phyloP scores from a whole-genome alignment of 2,797 vertebrate genomes.

The Smutsia gigantea region DNA sequence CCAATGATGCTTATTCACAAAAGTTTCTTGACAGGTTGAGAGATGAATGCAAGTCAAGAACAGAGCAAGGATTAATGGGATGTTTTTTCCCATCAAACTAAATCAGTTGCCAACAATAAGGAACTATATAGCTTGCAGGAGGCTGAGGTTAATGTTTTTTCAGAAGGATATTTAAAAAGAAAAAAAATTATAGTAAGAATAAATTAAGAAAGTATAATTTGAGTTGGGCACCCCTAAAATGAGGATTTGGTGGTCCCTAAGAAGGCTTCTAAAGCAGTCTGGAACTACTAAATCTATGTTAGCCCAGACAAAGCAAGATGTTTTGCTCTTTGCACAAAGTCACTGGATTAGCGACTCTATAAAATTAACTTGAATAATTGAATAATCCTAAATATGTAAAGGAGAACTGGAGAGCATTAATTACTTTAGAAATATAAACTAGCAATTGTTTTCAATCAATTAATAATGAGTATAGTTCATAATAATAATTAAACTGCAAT shows the following conservation, averaged over 20 bases:
- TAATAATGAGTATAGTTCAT: constrained; percentile 9
- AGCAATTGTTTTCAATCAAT: constrained; percentile 16
- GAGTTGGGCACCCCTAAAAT: background rate
- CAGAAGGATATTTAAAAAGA: background rate
- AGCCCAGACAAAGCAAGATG: background rate
- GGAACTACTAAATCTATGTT: background rate
- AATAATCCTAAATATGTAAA: background rate
- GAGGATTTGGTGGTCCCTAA: background rate
- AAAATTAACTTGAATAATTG: background rate
- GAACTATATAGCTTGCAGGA: background rate
- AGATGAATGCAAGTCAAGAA: constrained; percentile 44
- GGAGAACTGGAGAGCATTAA: background rate
- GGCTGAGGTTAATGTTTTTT: background rate
- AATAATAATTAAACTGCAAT: background rate
- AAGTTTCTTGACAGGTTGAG: constrained; percentile 44
- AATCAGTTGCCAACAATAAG: constrained; percentile 9
- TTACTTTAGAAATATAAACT: constrained; percentile 24
- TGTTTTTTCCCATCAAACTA: background rate
- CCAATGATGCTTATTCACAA: constrained; percentile 41
- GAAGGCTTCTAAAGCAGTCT: background rate
- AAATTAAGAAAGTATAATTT: background rate
- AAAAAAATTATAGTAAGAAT: background rate
- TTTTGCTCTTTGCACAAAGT: background rate
- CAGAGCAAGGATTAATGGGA: background rate
- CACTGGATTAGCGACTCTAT: background rate